These are phyloP conservation scores for Periphyllus acericola DNA, from an alignment of 2,888 invertebrate species.

Conservation along the genomic window DNA sequence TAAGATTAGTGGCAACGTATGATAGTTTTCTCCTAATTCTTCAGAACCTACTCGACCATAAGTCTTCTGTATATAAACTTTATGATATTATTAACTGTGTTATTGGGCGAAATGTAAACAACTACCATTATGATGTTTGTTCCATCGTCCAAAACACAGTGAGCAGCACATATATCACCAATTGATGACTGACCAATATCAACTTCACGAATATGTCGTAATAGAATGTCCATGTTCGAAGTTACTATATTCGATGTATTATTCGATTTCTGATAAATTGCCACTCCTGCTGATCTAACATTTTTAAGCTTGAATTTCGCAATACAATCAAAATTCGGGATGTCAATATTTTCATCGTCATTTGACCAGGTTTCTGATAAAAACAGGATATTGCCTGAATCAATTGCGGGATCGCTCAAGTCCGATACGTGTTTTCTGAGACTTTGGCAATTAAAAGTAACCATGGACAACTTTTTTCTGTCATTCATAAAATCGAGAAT, in stretches of 20 bases:
- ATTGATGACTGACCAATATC: background rate
- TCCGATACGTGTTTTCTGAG: background rate
- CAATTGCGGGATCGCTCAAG: background rate
- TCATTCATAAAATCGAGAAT: background rate
- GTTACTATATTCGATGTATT: slow-evolving; percentile 10
- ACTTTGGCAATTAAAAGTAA: background rate
- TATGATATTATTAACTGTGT: background rate
- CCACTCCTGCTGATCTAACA: background rate
- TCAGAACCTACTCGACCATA: background rate
- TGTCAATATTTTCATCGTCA: slow-evolving; percentile 3
- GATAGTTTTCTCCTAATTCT: background rate
- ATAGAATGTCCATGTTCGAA: background rate
- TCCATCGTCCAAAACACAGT: background rate
- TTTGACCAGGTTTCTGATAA: slow-evolving; percentile 6
- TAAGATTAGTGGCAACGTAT: background rate
- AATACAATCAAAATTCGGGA: slow-evolving; percentile 19
- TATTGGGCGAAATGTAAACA: background rate
- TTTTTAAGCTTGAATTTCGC: slow-evolving; percentile 8
- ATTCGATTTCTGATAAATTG: slow-evolving; percentile 19
- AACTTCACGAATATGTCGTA: background rate
- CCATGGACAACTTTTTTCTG: background rate
- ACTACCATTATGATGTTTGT: background rate
- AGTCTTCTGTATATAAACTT: background rate
- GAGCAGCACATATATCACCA: slow-evolving; percentile 3
- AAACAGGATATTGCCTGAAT: background rate